Conservation (phyloP, 2,888 invertebrate genomes). For the Chironomus tentans region DNA sequence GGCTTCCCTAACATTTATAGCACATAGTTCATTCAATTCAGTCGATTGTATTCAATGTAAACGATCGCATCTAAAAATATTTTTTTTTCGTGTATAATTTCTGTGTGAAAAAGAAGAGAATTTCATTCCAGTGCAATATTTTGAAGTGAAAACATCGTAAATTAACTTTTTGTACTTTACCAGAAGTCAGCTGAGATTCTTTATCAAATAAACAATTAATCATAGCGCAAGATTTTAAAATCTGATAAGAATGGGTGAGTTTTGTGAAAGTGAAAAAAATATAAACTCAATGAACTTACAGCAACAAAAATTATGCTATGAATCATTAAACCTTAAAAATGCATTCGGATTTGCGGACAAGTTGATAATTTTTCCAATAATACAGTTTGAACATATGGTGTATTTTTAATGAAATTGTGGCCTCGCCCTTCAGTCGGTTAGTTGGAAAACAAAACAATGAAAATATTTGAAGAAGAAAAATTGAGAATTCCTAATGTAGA, state of each 20-base stretch:
- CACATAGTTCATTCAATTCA: not conserved
- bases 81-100: not conserved
- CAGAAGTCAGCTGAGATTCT: not conserved
- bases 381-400: not conserved
- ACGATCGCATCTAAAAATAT: not conserved
- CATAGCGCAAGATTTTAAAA: not conserved
- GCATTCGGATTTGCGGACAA: not conserved
- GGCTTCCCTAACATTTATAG: not conserved
- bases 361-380: not conserved
- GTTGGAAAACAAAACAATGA: too few species aligned
- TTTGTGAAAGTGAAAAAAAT: not conserved
- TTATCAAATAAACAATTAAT: not conserved
- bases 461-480: too few species aligned
- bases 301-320: not conserved
- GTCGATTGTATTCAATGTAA: not conserved
- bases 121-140: not conserved
- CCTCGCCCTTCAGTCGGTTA: too few species aligned
- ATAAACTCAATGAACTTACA: not conserved
- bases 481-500: too few species aligned
- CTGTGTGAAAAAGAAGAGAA: not conserved
- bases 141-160: not conserved
- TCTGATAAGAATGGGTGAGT: conserved; percentile 4
- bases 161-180: not conserved
- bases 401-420: too few species aligned
- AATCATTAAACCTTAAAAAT: not conserved